phyloP scores from a whole-genome alignment of 2,797 vertebrate genomes.

The Chaunax sp. region DNA sequence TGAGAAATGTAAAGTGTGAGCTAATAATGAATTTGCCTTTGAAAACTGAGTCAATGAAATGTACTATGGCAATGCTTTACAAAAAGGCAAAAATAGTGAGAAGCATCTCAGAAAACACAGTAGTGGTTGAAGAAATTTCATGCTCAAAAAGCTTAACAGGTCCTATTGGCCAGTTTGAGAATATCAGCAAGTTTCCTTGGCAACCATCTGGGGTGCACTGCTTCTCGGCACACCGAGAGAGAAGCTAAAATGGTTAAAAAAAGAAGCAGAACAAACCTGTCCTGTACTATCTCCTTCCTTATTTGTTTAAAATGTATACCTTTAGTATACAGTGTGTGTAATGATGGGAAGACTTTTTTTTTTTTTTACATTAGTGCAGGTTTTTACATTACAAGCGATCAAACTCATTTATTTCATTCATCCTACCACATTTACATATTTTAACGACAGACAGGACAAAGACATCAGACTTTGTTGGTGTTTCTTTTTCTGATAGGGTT shows the following conservation, averaged over 20 bases:
- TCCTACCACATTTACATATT: no score
- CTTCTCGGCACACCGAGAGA: constrained; percentile 49
- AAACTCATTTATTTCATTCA: no score
- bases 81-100: constrained; percentile 6
- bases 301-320: no score
- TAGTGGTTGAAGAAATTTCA: constrained; percentile 6
- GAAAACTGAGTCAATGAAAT: constrained; percentile 15
- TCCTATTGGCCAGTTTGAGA: constrained; percentile 39
- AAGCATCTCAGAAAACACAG: neutral
- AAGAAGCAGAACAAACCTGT: constrained; percentile 24
- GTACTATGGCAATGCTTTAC: constrained; percentile 16
- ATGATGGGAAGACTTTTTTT: no score
- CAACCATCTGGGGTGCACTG: constrained; percentile 52
- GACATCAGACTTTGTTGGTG: no score
- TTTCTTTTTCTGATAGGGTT: constrained; percentile 14
- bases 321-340: no score
- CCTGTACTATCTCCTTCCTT: neutral
- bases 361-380: no score
- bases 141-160: constrained; percentile 31
- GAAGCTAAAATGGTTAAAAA: constrained; percentile 19
- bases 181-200: constrained; percentile 67
- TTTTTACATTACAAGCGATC: no score
- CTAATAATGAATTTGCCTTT: constrained; percentile 4
- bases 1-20: neutral
- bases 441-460: no score